Conservation (phyloP, 2,113 vertebrate species). For the Panthera leo region DNA sequence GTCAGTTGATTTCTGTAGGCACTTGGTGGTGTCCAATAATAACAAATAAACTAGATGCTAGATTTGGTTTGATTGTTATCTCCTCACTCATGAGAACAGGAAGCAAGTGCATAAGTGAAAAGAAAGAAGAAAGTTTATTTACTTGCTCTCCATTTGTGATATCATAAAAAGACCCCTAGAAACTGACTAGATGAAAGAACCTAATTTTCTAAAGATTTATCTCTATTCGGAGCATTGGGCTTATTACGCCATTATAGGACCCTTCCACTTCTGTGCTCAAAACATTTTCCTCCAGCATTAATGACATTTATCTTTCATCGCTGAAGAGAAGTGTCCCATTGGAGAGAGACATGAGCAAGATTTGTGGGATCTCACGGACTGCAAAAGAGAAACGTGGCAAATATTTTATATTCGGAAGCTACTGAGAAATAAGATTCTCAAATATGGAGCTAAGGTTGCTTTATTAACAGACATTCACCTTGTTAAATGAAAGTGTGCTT, state of each 20-base stretch:
- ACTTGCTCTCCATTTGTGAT: not conserved
- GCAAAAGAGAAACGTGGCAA: conserved; percentile 73
- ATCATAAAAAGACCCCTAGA: not conserved
- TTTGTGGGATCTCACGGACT: conserved; percentile 76
- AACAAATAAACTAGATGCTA: conserved; percentile 16
- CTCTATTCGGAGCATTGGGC: conserved; percentile 61
- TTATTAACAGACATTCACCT: conserved; percentile 75
- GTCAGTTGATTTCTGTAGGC: conserved; percentile 12
- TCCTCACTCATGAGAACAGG: not conserved
- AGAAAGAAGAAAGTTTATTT: not conserved
- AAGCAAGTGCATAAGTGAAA: not conserved
- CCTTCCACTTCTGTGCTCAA: conserved; percentile 63
- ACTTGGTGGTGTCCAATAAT: not conserved
- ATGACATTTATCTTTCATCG: conserved; percentile 77
- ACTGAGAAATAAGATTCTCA: conserved; percentile 75
- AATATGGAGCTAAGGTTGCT: conserved; percentile 70
- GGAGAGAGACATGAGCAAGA: conserved; percentile 71
- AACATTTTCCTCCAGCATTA: conserved; percentile 66
- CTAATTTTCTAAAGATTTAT: conserved; percentile 54
- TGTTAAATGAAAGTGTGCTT: conserved; percentile 82
- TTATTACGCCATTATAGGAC: conserved; percentile 70
- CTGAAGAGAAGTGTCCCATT: conserved; percentile 74
- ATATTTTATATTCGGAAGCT: conserved; percentile 77
- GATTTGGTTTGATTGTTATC: not conserved
- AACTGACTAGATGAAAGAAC: not conserved